Base-by-base conservation (phyloP, 2,888 invertebrate genomes). In the Watsonalla cultraria region DNA sequence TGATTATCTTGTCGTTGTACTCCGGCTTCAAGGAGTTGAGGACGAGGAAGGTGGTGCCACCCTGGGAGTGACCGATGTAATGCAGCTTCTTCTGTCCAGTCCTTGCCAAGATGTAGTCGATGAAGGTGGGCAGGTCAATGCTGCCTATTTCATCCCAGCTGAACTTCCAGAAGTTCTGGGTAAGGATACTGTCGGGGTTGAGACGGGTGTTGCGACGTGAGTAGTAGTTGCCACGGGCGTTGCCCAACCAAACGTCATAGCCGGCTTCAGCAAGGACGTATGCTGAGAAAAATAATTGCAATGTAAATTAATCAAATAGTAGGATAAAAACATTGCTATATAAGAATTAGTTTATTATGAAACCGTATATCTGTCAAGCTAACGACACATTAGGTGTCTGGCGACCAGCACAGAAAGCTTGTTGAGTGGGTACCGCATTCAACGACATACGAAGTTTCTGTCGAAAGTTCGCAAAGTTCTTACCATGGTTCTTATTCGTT, bases 171-270 rank as follows among this genome's bases (percentile, higher is more conserved):
- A 81, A 84, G 57, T 65, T 64, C n/a, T 67, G 68, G 60, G 61
- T 69, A 0, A 57, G 0, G 2, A 8, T n/a, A 42, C 56, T 58
- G 56, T 82, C 68, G 11, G 84, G 84, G 56, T 77, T 62, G 0
- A 78, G 54, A 0, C 50, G 53, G 2, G 7, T 37, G 60, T 84
- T 81, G 0, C 59, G 61, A 8, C 91, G 84, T 6, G 93, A 92
- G 74, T 94, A 94, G 47, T 81, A 91, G 72, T 94, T 95, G 1
- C 96, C 96, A 0, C 96, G 92, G 13, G 92, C 92, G 76, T 96
- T 97, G 0, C 94, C 94, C 70, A 97, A 78, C 96, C 96, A 97
- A 0, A 95, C 94, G 63, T 95, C 95, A 65, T 93, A 95, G 13
- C 94, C 94, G 47, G 88, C 83, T 58, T 95, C 94, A 5, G 93